Percentiles rank a stretch among this genome's conserved stretches.
phyloP scores from a whole-genome alignment of 2,888 invertebrate genomes.

The Itoplectis maculator region DNA sequence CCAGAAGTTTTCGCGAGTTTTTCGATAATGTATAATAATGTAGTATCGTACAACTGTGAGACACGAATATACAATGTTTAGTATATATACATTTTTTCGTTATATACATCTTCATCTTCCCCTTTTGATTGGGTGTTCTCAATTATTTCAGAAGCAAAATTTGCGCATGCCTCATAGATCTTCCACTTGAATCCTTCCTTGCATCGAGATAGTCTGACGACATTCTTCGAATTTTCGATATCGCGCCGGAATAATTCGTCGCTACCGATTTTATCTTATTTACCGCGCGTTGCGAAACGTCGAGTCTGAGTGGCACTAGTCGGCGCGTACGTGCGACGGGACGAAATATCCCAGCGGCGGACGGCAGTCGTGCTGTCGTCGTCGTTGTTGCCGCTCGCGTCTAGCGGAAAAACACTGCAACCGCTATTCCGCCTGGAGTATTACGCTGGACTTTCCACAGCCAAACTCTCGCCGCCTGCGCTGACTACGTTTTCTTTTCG shows the following conservation, averaged over 20 bases:
- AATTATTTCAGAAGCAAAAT: too few relatives aligned
- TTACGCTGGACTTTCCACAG: slow-evolving; percentile 8
- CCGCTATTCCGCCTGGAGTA: not conserved
- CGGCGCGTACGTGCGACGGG: not conserved
- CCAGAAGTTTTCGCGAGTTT: too few relatives aligned
- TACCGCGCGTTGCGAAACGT: not conserved
- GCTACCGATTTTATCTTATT: not conserved
- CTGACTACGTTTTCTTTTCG: not conserved
- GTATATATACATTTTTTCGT: not conserved
- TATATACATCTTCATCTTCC: too few relatives aligned
- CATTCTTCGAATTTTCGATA: too few relatives aligned
- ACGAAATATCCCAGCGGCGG: not conserved
- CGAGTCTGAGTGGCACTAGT: not conserved
- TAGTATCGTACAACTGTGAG: not conserved
- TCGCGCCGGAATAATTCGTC: not conserved
- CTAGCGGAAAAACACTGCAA: slow-evolving; percentile 21
- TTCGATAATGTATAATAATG: too few relatives aligned
- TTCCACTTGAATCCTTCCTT: too few relatives aligned
- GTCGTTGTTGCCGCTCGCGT: not conserved
- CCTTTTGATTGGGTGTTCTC: too few relatives aligned
- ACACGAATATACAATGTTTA: not conserved
- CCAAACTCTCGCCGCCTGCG: not conserved
- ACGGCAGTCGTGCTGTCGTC: slow-evolving; percentile 15
- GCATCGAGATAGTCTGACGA: too few relatives aligned
- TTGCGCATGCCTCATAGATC: too few relatives aligned